A percentile compares a stretch with the other conserved stretches of the same genome.
Conservation (phyloP, 2,797 vertebrate genomes). For the Dromococcyx pavoninus region DNA sequence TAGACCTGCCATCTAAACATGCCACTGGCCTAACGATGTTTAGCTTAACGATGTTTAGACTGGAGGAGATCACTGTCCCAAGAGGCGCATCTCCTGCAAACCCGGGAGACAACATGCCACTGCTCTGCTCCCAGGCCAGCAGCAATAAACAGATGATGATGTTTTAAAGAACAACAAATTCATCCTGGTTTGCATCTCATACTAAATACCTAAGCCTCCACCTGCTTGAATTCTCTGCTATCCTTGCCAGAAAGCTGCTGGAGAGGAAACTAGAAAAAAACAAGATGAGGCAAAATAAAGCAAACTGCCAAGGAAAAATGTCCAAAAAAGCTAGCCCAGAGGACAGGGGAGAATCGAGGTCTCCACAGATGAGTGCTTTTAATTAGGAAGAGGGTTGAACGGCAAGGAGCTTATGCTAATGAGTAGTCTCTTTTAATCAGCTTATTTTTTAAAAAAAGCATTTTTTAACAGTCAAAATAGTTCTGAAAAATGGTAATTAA, state of each 20-base stretch:
- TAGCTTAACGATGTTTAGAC: background rate
- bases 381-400: constrained; percentile 91
- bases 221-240: constrained; percentile 8
- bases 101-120: accelerated
- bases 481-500: constrained; percentile 81
- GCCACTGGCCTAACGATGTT: background rate
- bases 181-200: background rate
- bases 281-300: constrained; percentile 63
- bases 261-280: constrained; percentile 59
- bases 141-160: background rate
- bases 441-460: constrained; percentile 76
- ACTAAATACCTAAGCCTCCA: constrained; percentile 32
- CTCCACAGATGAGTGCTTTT: constrained; percentile 94
- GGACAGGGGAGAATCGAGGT: constrained; percentile 80
- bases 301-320: constrained; percentile 69
- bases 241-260: constrained; percentile 43
- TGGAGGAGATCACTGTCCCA: accelerated
- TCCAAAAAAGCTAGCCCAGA: constrained; percentile 72
- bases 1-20: background rate
- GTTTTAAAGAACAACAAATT: constrained; percentile 34
- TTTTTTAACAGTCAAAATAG: constrained; percentile 82
- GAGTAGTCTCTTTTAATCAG: constrained; percentile 92
- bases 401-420: constrained; percentile 91
- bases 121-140: background rate
- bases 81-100: background rate